Base-by-base conservation (phyloP, 2,888 invertebrate genomes). In the Xestia sexstrigata region DNA sequence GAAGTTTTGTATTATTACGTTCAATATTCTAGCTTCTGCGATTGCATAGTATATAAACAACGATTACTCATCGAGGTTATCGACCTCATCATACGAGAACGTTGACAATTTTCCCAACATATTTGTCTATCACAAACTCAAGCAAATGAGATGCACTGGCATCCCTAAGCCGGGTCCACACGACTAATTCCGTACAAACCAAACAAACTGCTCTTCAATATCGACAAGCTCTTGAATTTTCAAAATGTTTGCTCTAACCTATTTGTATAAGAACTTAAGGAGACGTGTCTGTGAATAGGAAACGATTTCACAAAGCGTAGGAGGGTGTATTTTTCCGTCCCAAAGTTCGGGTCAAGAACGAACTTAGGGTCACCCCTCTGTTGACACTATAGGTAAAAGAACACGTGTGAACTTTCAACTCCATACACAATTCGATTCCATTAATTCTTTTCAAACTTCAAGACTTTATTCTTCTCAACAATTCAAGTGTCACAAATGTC, bases 401-500 rank as follows among this genome's bases (percentile, higher is more conserved):
- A 93, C 95, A 95, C 95, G 96, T 96, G 96, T 96, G 96, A 96
- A 96, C 95, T 94, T 92, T 93, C 73, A 93, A 92, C 93, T 93
- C 90, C 74, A 78, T 82, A 78, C 80, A 89, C 83, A 80, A 83
- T 91, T 89, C 89, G 84, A 93, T 93, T 89, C 88, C 91, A 88
- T 90, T 88, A 90, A 88, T 91, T 89, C 91, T 90, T 90, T 89
- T 90, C 91, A 87, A 88, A 89, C 88, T 74, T 80, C 88, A 88
- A 91, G 90, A 90, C 87, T 90, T 90, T 90, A 93, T 95, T 95
- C 93, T 95, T 91, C 89, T 89, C 85, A 91, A 89, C 94, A 92
- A 93, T 96, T 95, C 94, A 93, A 94, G 94, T 95, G 96, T 95
- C 95, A 95, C 95, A 95, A 96, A 96, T 94, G 94, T 93, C 90